Evolutionary conservation across 2,888 invertebrate genomes (phyloP).

Genomic region (Drosophila bunnanda): DNA sequence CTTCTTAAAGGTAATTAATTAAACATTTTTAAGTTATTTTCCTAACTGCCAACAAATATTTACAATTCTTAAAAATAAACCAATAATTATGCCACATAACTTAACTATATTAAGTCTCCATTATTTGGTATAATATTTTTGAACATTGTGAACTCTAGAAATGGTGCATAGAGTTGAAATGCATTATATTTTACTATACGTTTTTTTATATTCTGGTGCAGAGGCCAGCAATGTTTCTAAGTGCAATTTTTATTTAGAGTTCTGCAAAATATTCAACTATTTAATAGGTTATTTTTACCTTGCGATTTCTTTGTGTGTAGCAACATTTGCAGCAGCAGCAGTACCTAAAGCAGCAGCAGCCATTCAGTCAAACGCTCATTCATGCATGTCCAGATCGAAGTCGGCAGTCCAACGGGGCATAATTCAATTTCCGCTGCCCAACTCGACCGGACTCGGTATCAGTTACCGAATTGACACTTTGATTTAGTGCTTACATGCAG

Average conservation of each 20-base stretch:
- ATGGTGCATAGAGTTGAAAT: neutral
- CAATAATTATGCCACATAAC: neutral
- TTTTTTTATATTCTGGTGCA: no score
- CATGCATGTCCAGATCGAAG: constrained; percentile 64
- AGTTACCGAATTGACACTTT: constrained; percentile 79
- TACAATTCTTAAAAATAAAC: neutral
- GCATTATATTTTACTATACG: neutral
- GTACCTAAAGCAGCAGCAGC: neutral
- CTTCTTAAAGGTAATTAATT: neutral
- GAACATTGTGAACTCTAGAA: neutral
- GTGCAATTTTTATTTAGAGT: no score
- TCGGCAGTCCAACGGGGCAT: constrained; percentile 58
- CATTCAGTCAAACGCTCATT: constrained; percentile 71
- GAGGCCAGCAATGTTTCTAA: no score
- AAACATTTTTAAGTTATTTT: neutral
- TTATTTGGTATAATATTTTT: neutral
- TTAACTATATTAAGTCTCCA: neutral
- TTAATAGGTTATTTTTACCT: neutral
- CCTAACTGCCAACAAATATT: neutral
- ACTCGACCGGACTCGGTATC: constrained; percentile 45
- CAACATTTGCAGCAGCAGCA: constrained; percentile 8
- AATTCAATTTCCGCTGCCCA: constrained; percentile 74
- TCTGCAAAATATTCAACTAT: no score
- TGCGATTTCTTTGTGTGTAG: neutral
- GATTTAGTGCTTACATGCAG: constrained; percentile 78